Base-by-base conservation (phyloP, 64 coral and sea anemone species). In the Platygyra sinensis region DNA sequence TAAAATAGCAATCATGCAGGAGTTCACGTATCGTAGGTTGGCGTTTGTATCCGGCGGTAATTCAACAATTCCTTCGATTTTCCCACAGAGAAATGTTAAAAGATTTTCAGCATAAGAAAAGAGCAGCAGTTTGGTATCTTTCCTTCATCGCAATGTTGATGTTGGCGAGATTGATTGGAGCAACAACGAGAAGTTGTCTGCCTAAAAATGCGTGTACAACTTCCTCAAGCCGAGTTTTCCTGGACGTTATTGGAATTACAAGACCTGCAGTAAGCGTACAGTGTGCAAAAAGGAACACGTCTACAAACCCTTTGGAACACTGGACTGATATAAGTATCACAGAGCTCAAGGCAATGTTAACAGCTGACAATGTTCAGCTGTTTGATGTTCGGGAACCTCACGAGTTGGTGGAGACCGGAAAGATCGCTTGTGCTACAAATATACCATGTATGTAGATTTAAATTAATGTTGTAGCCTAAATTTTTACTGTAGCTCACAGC, bases 371-470 rank as follows among this genome's bases (percentile, higher is more conserved):
- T 32, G 86, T 92, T 67, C 90, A 92, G 20, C 76, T 92, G 29
- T 87, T 92, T 85, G 95, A 96, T 91, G 95, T 96, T 20, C 88
- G 95, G 2, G 95, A 96, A 78, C 95, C 95, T 3, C 87, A 96
- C 32, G 95, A 96, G 15, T 67, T 96, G 54, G 65, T 94, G 61
- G 79, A 94, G 73, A 50, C 46, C 20, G 95, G 95, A 20, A 96
- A 94, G 54, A 96, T 96, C 76, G 79, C 92, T 87, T 72, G 82
- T 42, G 38, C 91, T 18, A 83, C 93, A 19, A 96, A 96, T 33
- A 91, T 96, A 54, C 95, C 95, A 46, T 87, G 95, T 96, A 94
- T 71, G 95, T 96, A 28, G 19, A 1, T 15, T 1, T 62, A 2
- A n/a, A 6, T 69, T 69, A 57, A 57, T 57, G 54, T 13, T 57